These are phyloP conservation scores for Tenrec ecaudatus DNA, from an alignment of 2,113 vertebrate genomes.

Conservation along the genomic window DNA sequence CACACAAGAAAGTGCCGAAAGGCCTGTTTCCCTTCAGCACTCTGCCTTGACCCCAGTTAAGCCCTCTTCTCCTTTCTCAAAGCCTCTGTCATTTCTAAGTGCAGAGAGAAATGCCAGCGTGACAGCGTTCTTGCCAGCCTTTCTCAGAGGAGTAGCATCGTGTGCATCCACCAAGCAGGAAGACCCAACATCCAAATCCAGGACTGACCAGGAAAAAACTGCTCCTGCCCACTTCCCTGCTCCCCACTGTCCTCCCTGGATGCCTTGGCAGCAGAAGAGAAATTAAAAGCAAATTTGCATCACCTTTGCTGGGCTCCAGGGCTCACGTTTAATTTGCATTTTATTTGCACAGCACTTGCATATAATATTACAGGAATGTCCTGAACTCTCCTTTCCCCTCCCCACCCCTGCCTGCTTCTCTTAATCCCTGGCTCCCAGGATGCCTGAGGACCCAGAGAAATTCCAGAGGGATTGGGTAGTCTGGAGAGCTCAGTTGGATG, in stretches of 20 bases:
- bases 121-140: neutral
- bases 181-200: neutral
- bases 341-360: constrained; percentile 76
- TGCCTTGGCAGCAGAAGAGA: constrained; percentile 16
- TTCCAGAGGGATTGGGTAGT: neutral
- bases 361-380: constrained; percentile 67
- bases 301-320: constrained; percentile 67
- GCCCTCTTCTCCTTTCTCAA: neutral
- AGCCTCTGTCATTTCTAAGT: neutral
- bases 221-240: neutral
- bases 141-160: neutral
- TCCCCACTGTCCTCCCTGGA: neutral
- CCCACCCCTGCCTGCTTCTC: neutral
- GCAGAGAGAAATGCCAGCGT: neutral
- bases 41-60: neutral
- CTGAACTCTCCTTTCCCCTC: neutral
- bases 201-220: neutral
- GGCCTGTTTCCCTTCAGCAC: neutral
- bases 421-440: neutral
- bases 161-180: neutral
- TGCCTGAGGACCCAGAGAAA: neutral
- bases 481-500: neutral
- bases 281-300: constrained; percentile 79
- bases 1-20: too few species aligned
- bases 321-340: constrained; percentile 69